Conservation (phyloP, 2,113 vertebrate genomes). For the Nycticebus coucang region DNA sequence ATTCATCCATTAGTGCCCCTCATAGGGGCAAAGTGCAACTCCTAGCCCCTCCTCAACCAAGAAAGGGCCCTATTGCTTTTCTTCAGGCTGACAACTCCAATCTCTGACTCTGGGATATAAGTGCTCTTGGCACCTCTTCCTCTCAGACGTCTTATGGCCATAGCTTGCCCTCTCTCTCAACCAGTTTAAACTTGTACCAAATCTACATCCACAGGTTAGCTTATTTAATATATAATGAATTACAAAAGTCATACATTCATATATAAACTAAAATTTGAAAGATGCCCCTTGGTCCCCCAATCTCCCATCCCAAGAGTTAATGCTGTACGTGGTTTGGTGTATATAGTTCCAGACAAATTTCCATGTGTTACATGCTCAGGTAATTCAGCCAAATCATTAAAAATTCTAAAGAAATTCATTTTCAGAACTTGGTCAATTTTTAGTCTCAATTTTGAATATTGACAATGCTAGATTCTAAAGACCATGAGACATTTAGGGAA, state of each 20-base stretch:
- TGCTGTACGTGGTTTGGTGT: neutral
- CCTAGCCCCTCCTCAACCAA: neutral
- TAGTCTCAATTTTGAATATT: constrained; percentile 10
- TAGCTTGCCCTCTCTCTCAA: neutral
- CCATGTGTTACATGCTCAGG: neutral
- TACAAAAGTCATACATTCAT: neutral
- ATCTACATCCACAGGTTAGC: neutral
- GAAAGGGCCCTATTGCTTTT: neutral
- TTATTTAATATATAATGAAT: constrained; percentile 14
- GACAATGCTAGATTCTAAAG: neutral
- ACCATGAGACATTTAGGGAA: neutral
- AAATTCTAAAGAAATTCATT: neutral
- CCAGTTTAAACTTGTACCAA: constrained; percentile 42
- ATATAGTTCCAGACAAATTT: constrained; percentile 29
- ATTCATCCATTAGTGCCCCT: neutral
- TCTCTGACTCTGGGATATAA: neutral
- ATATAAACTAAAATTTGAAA: constrained; percentile 23
- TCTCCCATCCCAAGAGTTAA: neutral
- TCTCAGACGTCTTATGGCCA: neutral
- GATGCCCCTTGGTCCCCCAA: neutral
- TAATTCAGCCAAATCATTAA: neutral
- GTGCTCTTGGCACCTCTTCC: neutral
- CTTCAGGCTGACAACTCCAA: neutral
- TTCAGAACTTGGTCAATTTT: too few relatives aligned
- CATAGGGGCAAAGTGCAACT: neutral